Evolutionary conservation across 2,888 invertebrate genomes (phyloP).

Genomic region (Lithophane leautieri): DNA sequence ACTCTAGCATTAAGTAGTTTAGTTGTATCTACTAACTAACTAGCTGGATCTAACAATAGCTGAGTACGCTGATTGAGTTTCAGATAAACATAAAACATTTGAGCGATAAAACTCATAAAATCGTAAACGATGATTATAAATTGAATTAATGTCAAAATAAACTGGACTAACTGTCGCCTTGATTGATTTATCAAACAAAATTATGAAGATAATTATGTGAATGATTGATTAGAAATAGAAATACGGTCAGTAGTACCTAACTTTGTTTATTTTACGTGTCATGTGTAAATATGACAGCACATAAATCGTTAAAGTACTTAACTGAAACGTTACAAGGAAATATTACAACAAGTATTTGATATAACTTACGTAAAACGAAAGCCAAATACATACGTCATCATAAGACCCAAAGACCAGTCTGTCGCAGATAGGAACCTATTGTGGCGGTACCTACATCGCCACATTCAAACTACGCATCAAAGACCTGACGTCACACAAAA

Average conservation of each 20-base stretch:
- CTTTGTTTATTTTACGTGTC: background rate
- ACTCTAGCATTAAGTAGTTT: background rate
- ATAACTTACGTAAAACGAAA: conserved; percentile 21
- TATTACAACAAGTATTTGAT: conserved; percentile 15
- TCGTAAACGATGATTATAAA: background rate
- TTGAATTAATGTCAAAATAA: conserved; percentile 12
- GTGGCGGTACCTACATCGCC: too few relatives aligned
- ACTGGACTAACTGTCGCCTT: background rate
- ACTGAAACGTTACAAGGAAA: conserved; percentile 12
- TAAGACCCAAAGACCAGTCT: conserved; percentile 38
- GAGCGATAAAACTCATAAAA: background rate
- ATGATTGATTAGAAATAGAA: background rate
- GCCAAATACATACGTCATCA: conserved; percentile 50
- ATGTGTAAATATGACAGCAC: background rate
- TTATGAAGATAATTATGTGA: conserved; percentile 1
- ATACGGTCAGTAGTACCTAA: background rate
- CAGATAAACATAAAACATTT: background rate
- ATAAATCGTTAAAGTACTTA: background rate
- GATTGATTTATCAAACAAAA: conserved; percentile 13
- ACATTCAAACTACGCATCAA: too few relatives aligned
- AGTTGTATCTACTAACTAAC: background rate
- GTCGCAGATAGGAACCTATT: conserved; percentile 44
- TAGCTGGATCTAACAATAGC: background rate
- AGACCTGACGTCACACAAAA: too few relatives aligned
- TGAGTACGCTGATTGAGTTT: background rate